Evolutionary conservation across 1,140 invertebrate genomes (phyloP).

Genomic region (Lepidurus arcticus): DNA sequence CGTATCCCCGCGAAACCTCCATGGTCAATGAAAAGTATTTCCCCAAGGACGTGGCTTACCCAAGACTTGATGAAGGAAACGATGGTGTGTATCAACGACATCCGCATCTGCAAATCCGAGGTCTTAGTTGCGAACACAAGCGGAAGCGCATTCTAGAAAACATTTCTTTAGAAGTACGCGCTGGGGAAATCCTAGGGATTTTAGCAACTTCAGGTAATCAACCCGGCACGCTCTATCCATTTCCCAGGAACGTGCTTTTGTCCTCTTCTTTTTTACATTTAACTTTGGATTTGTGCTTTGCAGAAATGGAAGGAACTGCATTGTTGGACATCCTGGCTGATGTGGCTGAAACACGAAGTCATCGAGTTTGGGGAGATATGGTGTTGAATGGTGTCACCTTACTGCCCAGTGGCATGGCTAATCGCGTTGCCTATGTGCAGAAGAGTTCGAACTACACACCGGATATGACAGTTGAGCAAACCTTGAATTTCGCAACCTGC

Average conservation of each 20-base stretch:
- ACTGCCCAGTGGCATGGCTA: constrained; percentile 56
- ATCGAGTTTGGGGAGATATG: constrained; percentile 66
- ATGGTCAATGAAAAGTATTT: constrained; percentile 42
- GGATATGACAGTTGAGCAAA: constrained; percentile 73
- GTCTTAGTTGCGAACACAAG: constrained; percentile 44
- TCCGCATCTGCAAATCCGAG: constrained; percentile 61
- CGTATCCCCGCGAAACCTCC: constrained; percentile 35
- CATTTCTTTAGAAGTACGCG: constrained; percentile 73
- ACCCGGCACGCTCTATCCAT: not conserved
- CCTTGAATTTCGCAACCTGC: constrained; percentile 69
- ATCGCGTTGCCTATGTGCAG: constrained; percentile 59
- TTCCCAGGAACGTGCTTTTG: not conserved
- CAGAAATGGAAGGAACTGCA: constrained; percentile 67
- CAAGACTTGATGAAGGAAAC: constrained; percentile 29
- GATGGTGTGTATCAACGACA: constrained; percentile 41
- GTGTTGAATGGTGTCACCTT: constrained; percentile 79
- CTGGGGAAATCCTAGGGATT: constrained; percentile 81
- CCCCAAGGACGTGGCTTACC: constrained; percentile 38
- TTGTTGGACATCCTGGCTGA: constrained; percentile 76
- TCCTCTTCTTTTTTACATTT: constrained; percentile 25
- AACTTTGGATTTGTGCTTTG: constrained; percentile 33
- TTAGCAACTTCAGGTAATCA: constrained; percentile 66
- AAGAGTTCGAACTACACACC: constrained; percentile 56
- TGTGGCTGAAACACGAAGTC: constrained; percentile 43
- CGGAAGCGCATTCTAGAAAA: constrained; percentile 54